phyloP scores from a whole-genome alignment of 2,888 invertebrate genomes.

The Drosophila subsilvestris region DNA sequence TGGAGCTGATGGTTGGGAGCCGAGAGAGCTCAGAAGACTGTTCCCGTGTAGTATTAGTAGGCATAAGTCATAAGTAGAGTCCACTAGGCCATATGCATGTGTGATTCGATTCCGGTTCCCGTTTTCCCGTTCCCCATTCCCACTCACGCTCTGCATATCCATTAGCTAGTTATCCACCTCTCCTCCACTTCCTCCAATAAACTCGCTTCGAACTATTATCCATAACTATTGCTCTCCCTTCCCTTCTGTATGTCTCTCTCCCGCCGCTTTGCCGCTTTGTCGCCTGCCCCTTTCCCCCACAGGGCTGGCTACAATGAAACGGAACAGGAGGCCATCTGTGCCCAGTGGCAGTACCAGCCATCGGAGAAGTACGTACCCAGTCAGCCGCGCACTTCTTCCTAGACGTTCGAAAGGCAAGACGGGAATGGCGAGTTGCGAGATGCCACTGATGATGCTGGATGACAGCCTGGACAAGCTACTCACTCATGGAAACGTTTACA shows the following conservation, averaged over 20 bases:
- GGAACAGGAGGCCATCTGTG: constrained; percentile 86
- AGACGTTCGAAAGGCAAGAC: constrained; percentile 9
- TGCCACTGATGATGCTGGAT: constrained; percentile 6
- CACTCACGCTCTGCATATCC: constrained; percentile 1
- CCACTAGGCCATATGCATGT: constrained; percentile 19
- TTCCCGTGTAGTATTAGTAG: constrained; percentile 43
- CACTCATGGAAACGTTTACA: constrained; percentile 34
- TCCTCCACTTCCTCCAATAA: constrained; percentile 13
- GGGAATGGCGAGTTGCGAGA: neutral
- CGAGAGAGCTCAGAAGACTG: constrained; percentile 25
- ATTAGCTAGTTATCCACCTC: constrained; percentile 11
- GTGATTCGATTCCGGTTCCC: constrained; percentile 2
- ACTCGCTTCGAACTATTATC: constrained; percentile 11
- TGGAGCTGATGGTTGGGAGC: constrained; percentile 25
- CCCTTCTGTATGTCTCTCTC: constrained; percentile 6
- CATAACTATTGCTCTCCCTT: neutral
- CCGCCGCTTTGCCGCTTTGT: constrained; percentile 7
- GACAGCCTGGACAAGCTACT: constrained; percentile 32
- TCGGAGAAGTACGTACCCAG: constrained; percentile 87
- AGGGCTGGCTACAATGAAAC: constrained; percentile 87
- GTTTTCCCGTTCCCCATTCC: neutral
- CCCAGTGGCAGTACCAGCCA: constrained; percentile 87
- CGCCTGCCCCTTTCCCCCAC: constrained; percentile 11
- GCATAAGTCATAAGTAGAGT: constrained; percentile 11
- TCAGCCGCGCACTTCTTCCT: constrained; percentile 77